phyloP scores from a whole-genome alignment of 2,113 vertebrate species.

The Myotis davidii region DNA sequence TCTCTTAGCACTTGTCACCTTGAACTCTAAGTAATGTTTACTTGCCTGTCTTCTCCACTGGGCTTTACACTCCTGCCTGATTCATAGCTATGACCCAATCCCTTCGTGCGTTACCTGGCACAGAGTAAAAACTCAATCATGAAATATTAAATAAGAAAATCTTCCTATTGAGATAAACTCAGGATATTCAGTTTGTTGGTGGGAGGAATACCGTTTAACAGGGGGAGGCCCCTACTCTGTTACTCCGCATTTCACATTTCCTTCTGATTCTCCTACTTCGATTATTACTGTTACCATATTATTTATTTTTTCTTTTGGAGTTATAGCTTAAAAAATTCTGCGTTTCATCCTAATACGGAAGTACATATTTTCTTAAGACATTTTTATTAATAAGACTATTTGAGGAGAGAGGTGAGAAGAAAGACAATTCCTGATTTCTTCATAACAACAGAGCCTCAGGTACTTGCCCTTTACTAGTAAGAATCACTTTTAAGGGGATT shows the following conservation, averaged over 20 bases:
- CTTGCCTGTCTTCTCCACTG: conserved; percentile 15
- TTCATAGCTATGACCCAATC: background rate
- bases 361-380: background rate
- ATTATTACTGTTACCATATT: background rate
- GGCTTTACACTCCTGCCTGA: background rate
- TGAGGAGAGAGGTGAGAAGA: background rate
- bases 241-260: background rate
- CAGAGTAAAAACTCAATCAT: background rate
- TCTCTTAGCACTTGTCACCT: background rate
- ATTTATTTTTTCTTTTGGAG: background rate
- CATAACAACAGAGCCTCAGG: background rate
- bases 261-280: background rate
- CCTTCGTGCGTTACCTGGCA: background rate
- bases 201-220: background rate
- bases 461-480: background rate
- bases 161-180: background rate
- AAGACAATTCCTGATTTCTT: background rate
- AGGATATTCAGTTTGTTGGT: background rate
- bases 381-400: background rate
- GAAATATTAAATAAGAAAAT: background rate
- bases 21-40: conserved; percentile 53
- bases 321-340: background rate
- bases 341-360: background rate
- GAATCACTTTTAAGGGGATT: background rate
- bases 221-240: background rate